Evolutionary conservation across 2,113 vertebrate genomes (phyloP).

Genomic region (Tonatia bakeri): DNA sequence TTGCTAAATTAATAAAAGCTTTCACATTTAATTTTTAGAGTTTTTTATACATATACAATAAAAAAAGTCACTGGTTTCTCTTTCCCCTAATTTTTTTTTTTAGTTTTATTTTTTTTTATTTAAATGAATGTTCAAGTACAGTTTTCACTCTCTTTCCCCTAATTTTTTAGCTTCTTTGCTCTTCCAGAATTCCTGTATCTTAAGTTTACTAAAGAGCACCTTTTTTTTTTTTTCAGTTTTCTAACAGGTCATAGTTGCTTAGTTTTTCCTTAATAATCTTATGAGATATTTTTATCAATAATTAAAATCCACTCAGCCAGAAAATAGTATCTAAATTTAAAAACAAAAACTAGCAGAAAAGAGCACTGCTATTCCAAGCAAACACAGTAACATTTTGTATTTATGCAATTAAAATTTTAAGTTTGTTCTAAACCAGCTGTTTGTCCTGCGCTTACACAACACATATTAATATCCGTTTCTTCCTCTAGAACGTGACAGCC

Average conservation of each 20-base stretch:
- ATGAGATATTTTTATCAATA: not conserved
- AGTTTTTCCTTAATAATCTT: slow-evolving; percentile 4
- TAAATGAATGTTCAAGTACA: too few species aligned
- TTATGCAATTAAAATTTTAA: slow-evolving; percentile 27
- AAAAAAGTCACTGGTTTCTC: not conserved
- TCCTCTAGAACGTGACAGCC: not conserved
- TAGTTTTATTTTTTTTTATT: too few species aligned
- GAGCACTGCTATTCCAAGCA: slow-evolving; percentile 8
- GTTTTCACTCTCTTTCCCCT: too few species aligned
- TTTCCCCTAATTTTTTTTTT: not conserved
- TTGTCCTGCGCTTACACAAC: not conserved
- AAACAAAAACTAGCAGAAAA: slow-evolving; percentile 11
- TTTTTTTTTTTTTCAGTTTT: not conserved
- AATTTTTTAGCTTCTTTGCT: slow-evolving; percentile 28
- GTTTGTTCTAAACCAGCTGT: slow-evolving; percentile 38
- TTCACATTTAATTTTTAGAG: slow-evolving; percentile 25
- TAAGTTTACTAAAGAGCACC: not conserved
- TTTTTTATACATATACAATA: not conserved
- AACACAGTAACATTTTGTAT: slow-evolving; percentile 27
- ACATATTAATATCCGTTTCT: not conserved
- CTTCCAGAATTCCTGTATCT: not conserved
- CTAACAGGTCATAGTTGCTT: not conserved
- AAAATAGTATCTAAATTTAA: slow-evolving; percentile 27
- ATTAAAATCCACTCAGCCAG: slow-evolving; percentile 12
- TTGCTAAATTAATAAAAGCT: not conserved